These are phyloP conservation scores for Picus viridis DNA, from an alignment of 2,797 vertebrate species.

Conservation along the genomic window DNA sequence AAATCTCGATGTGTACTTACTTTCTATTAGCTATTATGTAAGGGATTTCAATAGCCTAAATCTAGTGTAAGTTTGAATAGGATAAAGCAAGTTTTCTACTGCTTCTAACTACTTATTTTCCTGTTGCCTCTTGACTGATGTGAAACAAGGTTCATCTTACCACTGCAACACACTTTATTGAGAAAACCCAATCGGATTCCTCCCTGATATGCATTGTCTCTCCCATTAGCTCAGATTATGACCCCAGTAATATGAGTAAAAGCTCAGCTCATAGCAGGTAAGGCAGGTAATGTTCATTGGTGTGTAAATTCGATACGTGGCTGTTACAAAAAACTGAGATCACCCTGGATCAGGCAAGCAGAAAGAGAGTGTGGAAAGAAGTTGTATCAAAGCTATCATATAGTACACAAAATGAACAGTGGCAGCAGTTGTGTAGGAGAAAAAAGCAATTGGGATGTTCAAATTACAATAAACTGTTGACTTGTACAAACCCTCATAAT, in stretches of 20 bases:
- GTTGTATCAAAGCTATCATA: not conserved
- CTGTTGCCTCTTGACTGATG: not conserved
- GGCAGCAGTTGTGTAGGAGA: not conserved
- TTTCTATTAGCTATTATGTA: not conserved
- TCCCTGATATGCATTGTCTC: not conserved
- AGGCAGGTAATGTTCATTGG: accelerated
- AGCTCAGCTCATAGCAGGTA: not conserved
- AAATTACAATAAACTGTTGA: not conserved
- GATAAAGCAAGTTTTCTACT: not conserved
- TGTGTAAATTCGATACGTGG: not conserved
- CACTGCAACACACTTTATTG: not conserved
- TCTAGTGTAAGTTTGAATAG: not conserved
- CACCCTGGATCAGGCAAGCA: not conserved
- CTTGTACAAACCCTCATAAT: not conserved
- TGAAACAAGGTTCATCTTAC: not conserved
- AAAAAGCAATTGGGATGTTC: not conserved
- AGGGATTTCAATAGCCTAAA: not conserved
- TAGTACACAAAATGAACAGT: not conserved
- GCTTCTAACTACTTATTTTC: not conserved
- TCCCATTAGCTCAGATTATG: not conserved
- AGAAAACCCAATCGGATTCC: not conserved
- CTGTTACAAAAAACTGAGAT: not conserved
- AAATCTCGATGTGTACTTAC: not conserved
- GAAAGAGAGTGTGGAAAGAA: not conserved
- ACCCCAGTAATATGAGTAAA: not conserved